phyloP scores from a whole-genome alignment of 2,888 invertebrate species.

The Adelognathus sp. region DNA sequence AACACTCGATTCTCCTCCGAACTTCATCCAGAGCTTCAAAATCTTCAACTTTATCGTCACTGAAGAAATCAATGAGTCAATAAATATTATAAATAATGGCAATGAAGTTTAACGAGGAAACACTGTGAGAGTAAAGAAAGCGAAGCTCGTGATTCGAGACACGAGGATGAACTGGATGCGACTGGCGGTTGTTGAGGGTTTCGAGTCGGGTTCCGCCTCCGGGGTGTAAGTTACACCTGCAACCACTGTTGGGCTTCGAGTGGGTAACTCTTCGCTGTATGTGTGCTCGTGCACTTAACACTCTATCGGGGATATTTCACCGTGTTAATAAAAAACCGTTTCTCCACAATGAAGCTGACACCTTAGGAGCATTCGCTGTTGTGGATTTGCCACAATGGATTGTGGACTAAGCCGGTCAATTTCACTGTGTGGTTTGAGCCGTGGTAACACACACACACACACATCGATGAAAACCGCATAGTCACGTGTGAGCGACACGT shows the following conservation, averaged over 20 bases:
- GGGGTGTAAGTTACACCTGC: conserved; percentile 69
- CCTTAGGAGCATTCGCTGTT: too few species aligned
- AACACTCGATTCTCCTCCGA: too few species aligned
- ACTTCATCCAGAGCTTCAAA: too few species aligned
- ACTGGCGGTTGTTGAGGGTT: conserved; percentile 42
- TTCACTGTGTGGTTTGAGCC: background rate
- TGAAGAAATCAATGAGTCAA: background rate
- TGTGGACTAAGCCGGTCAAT: background rate
- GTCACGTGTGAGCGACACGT: conserved; percentile 10
- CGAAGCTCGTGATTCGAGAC: conserved; percentile 56
- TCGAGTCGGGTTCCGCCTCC: conserved; percentile 64
- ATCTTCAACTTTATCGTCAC: too few species aligned
- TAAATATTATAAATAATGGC: background rate
- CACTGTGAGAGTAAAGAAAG: background rate
- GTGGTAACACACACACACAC: background rate
- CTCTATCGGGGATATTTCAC: background rate
- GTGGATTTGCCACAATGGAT: background rate
- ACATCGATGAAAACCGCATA: background rate
- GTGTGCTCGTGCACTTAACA: background rate
- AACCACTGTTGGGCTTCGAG: conserved; percentile 12
- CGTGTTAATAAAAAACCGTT: background rate
- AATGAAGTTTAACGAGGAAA: background rate
- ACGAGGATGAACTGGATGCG: conserved; percentile 55
- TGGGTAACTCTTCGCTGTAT: background rate
- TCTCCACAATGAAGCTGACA: background rate